phyloP scores from a whole-genome alignment of 2,113 vertebrate species.

The Dendropsophus ebraccatus region DNA sequence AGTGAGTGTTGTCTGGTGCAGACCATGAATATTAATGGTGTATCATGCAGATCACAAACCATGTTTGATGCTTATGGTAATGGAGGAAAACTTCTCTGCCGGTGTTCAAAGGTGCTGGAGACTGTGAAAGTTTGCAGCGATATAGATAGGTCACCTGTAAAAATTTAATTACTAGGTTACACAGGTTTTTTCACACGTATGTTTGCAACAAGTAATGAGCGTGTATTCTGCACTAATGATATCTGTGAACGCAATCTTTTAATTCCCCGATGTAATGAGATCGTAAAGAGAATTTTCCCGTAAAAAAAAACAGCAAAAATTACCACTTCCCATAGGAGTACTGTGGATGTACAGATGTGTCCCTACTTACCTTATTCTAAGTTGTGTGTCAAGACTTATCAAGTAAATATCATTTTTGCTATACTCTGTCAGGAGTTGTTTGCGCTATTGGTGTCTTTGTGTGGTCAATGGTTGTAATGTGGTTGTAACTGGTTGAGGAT shows the following conservation, averaged over 20 bases:
- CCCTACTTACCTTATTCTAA: too few relatives aligned
- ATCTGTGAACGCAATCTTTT: not conserved
- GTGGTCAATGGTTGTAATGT: too few relatives aligned
- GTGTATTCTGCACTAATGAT: not conserved
- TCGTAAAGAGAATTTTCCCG: not conserved
- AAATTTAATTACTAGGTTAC: constrained; percentile 33
- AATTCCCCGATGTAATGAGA: not conserved
- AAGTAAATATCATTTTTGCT: too few relatives aligned
- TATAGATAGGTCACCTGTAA: constrained; percentile 25
- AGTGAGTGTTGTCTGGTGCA: not conserved
- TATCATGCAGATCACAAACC: constrained; percentile 28
- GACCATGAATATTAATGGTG: constrained; percentile 52
- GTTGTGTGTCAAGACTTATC: too few relatives aligned
- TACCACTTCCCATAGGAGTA: too few relatives aligned
- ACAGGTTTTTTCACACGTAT: not conserved
- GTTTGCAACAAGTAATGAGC: not conserved
- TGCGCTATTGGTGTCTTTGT: too few relatives aligned
- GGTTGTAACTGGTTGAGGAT: too few relatives aligned
- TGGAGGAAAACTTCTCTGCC: constrained; percentile 32
- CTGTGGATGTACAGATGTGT: too few relatives aligned
- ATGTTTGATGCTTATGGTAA: constrained; percentile 44
- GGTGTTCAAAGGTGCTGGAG: not conserved
- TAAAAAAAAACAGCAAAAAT: too few relatives aligned
- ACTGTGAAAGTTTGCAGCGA: not conserved
- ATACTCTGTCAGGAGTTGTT: too few relatives aligned